A percentile compares a stretch with the other conserved stretches of the same genome.
Conservation (phyloP, 2,113 vertebrate species). For the Catharus bicknelli region DNA sequence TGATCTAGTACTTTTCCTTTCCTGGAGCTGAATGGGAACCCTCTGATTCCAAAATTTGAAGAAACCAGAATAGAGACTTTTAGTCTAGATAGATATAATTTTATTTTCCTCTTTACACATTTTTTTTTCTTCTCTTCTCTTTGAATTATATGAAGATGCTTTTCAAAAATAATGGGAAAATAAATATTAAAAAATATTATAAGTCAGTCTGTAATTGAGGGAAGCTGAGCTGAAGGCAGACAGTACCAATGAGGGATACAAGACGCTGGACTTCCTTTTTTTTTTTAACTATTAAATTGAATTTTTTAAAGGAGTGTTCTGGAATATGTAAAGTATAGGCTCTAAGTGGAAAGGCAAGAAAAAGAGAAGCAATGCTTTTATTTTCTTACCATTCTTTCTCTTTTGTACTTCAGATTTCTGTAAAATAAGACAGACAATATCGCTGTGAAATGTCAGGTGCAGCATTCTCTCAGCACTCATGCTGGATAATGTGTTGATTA, state of each 20-base stretch:
- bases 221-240: neutral
- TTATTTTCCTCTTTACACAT: neutral
- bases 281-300: neutral
- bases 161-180: neutral
- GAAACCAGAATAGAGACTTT: neutral
- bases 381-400: neutral
- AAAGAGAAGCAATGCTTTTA: neutral
- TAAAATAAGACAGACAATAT: neutral
- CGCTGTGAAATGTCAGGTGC: neutral
- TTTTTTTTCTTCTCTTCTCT: neutral
- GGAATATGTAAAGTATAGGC: neutral
- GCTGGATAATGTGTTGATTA: neutral
- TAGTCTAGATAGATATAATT: neutral
- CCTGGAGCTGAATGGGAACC: fast-evolving
- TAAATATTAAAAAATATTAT: neutral
- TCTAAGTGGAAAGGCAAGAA: neutral
- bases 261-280: fast-evolving
- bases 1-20: neutral
- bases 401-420: neutral
- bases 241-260: neutral
- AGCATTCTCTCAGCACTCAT: neutral
- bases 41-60: neutral
- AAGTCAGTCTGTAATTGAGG: neutral
- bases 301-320: neutral
- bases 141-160: neutral